Evolutionary conservation across 2,888 invertebrate species (phyloP).

Genomic region (Deilephila porcellus): DNA sequence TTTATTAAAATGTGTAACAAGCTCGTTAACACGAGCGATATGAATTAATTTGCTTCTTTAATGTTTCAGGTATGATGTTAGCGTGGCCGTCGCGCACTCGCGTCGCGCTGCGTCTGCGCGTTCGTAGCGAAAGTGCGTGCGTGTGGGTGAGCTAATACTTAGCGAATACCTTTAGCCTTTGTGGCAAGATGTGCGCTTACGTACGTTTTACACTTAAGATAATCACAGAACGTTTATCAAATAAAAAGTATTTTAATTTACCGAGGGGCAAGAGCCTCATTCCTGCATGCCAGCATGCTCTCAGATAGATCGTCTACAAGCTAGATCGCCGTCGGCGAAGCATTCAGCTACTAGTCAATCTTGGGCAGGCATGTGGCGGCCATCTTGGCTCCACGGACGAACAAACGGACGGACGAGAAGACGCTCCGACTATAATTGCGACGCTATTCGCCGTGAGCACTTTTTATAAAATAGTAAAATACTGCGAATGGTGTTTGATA

Average conservation of each 20-base stretch:
- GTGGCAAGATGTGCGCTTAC: constrained; percentile 22
- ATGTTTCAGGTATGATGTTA: constrained; percentile 44
- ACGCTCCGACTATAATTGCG: constrained; percentile 78
- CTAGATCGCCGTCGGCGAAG: constrained; percentile 78
- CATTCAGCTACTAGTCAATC: constrained; percentile 82
- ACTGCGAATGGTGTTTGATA: constrained; percentile 50
- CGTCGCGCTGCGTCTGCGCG: not conserved
- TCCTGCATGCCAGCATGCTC: constrained; percentile 68
- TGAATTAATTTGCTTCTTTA: constrained; percentile 29
- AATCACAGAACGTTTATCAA: constrained; percentile 71
- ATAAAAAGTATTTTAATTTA: constrained; percentile 81
- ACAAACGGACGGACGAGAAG: constrained; percentile 72
- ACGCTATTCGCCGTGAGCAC: constrained; percentile 71
- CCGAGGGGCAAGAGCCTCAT: constrained; percentile 66
- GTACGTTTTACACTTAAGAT: constrained; percentile 50
- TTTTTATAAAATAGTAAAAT: constrained; percentile 74
- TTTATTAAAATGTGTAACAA: constrained; percentile 16
- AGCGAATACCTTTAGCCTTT: constrained; percentile 33
- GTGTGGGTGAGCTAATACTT: constrained; percentile 23
- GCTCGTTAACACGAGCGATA: not conserved
- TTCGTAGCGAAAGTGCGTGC: not conserved
- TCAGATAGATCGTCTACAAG: constrained; percentile 69
- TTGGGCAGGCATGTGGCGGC: constrained; percentile 78
- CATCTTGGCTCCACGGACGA: constrained; percentile 67
- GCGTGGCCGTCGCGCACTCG: not conserved